Base-by-base conservation (phyloP, 1,140 invertebrate genomes). In the Panulirus ornatus region DNA sequence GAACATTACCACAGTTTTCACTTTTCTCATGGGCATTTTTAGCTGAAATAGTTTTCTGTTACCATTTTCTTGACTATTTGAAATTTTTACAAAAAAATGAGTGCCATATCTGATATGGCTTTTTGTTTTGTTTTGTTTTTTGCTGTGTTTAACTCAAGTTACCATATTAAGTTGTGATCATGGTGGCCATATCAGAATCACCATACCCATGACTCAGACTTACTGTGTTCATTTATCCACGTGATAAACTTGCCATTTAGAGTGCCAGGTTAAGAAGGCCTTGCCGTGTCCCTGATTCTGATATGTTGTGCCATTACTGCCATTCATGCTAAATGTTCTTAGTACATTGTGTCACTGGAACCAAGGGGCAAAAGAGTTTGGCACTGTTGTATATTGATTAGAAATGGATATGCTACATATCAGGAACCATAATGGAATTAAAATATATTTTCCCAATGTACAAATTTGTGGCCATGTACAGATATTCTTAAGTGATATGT, bases 401-500 rank as follows among this genome's bases (percentile, higher is more conserved):
- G 76, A 79, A 30, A 36, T 79, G 70, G 63, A 73, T 30, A 34
- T 44, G 66, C 47, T 73, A 84, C 83, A 73, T 84, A 84, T 84
- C 83, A 84, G 83, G 42, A 71, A 84, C 71, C 66, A 73, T 44
- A 71, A 82, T 70, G 6, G 63, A 47, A 40, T 47, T 71, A 38
- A 36, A 42, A 66, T 71, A 71, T 47, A 84, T 16, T 84, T 84
- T 83, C 70, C 70, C 14, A 58, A 89, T 89, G 87, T 89, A 89
- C 87, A 89, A 89, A 89, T 89, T 75, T 89, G 81, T 89, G 87
- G 87, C 87, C 87, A 89, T 89, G 87, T 89, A 89, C 79, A 89
- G 87, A 54, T 89, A 71, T 47, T 82, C 81, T 81, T 82, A 79
- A 51, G 75, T 81, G 73, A 54, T 81, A 51, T 86, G 47, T 76